Conservation (phyloP, 2,888 invertebrate species). For the Andrena chrysosceles region DNA sequence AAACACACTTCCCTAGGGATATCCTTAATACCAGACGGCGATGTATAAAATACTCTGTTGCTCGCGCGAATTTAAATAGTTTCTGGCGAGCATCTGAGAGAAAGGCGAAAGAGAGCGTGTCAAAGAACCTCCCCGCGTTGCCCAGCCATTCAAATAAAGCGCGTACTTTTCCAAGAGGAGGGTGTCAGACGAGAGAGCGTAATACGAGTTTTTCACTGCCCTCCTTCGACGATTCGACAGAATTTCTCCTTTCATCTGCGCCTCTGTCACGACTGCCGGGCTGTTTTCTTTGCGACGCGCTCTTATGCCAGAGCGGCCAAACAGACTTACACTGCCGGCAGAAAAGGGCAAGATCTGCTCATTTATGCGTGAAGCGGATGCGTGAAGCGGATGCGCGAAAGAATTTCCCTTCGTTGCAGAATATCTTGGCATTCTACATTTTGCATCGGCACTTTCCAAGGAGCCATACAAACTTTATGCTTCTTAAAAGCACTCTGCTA, state of each 20-base stretch:
- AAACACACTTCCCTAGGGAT: no score
- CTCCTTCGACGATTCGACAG: conserved; percentile 54
- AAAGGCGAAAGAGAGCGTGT: background rate
- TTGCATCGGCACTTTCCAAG: conserved; percentile 6
- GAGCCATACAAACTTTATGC: conserved; percentile 5
- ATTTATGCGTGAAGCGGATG: conserved; percentile 37
- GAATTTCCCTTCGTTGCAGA: conserved; percentile 16
- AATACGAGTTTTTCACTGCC: conserved; percentile 40
- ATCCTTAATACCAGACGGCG: no score
- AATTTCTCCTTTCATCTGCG: conserved; percentile 61
- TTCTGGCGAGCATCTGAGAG: background rate
- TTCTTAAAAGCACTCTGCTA: conserved; percentile 7
- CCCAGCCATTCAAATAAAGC: conserved; percentile 36
- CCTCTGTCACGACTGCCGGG: conserved; percentile 29
- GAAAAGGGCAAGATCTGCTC: conserved; percentile 37
- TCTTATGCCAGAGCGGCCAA: conserved; percentile 32
- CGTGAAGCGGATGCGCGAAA: background rate
- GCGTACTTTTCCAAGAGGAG: conserved; percentile 38
- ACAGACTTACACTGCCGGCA: conserved; percentile 53
- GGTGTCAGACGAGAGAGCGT: conserved; percentile 19
- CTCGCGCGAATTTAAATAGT: background rate
- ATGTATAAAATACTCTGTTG: background rate
- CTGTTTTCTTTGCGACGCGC: conserved; percentile 57
- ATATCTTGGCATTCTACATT: background rate
- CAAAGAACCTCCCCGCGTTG: conserved; percentile 30